These are phyloP conservation scores for Triplophysa rosa DNA, from an alignment of 2,113 vertebrate species.

Conservation along the genomic window DNA sequence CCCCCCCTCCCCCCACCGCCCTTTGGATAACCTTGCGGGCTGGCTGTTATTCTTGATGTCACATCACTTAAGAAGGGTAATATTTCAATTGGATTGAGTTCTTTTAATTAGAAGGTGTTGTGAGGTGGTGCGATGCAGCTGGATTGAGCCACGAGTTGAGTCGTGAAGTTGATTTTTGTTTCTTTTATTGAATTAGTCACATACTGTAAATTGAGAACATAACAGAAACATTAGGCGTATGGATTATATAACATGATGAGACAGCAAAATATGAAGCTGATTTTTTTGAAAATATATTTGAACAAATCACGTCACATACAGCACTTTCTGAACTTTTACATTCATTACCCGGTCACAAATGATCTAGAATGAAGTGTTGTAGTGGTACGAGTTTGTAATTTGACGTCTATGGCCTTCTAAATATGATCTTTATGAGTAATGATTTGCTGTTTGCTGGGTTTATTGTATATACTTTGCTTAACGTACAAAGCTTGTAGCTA, in stretches of 20 bases:
- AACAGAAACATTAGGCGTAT: background rate
- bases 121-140: background rate
- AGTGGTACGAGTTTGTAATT: background rate
- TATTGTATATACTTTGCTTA: background rate
- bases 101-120: slow-evolving; percentile 3
- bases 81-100: slow-evolving; percentile 31
- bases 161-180: background rate
- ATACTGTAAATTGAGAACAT: background rate
- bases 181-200: background rate
- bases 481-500: slow-evolving; percentile 8
- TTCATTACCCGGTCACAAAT: slow-evolving; percentile 2
- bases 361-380: slow-evolving; percentile 6
- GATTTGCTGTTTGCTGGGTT: background rate
- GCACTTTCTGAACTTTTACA: background rate
- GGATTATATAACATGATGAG: background rate
- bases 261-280: background rate
- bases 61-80: slow-evolving; percentile 24
- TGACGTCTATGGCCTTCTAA: slow-evolving; percentile 2
- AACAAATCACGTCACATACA: slow-evolving; percentile 4
- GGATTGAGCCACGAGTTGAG: background rate
- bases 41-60: slow-evolving; percentile 39
- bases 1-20: background rate
- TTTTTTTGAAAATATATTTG: background rate
- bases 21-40: slow-evolving; percentile 45
- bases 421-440: slow-evolving; percentile 7